Evolutionary conservation across 2,797 vertebrate genomes (phyloP).

Genomic region (Champsocephalus gunnari): DNA sequence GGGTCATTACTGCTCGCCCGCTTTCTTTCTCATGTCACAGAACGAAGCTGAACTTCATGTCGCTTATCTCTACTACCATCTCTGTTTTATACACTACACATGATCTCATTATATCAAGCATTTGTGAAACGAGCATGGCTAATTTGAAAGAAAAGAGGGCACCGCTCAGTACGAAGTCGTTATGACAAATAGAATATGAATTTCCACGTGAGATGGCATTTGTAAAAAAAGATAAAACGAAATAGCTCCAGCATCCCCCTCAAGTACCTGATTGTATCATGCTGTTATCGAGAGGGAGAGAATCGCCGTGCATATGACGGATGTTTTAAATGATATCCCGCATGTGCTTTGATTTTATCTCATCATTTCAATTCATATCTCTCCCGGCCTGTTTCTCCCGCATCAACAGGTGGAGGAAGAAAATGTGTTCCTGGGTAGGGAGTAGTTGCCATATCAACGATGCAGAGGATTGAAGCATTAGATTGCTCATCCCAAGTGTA

Average conservation of each 20-base stretch:
- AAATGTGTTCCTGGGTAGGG: conserved; percentile 28
- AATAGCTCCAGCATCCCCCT: conserved; percentile 8
- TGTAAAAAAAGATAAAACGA: not conserved
- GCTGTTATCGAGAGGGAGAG: conserved; percentile 34
- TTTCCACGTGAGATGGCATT: not conserved
- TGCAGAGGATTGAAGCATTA: conserved; percentile 35
- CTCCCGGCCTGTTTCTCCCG: conserved; percentile 12
- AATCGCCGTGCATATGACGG: conserved; percentile 28
- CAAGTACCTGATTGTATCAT: conserved; percentile 42
- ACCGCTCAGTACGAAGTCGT: conserved; percentile 18
- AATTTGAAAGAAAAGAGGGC: conserved; percentile 22
- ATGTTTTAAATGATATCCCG: conserved; percentile 42
- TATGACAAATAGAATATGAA: conserved; percentile 33
- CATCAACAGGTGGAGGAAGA: conserved; percentile 60
- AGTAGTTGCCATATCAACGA: conserved; percentile 70
- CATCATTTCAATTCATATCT: conserved; percentile 12
- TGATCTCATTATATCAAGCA: conserved; percentile 20
- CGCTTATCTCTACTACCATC: conserved; percentile 28
- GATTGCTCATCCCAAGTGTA: conserved; percentile 27
- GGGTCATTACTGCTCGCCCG: conserved; percentile 29
- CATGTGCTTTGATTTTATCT: conserved; percentile 36
- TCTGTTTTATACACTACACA: conserved; percentile 21
- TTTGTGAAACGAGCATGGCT: conserved; percentile 24
- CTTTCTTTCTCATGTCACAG: conserved; percentile 13
- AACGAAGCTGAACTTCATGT: conserved; percentile 39